Conservation (phyloP, 1,140 invertebrate species). For the Nasonia vitripennis region DNA sequence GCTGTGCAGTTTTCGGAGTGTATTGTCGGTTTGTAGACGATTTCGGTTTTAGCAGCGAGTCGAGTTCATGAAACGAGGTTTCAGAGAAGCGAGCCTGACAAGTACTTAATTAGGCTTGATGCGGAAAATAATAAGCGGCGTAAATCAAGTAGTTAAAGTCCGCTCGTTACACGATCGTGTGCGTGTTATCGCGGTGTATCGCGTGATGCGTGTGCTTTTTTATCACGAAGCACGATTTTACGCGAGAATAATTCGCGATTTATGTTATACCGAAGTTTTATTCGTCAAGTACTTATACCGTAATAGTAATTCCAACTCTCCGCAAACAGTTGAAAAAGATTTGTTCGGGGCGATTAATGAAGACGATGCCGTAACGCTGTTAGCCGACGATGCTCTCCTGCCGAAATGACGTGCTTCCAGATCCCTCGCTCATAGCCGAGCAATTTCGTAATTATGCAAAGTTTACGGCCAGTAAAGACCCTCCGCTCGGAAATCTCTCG, state of each 20-base stretch:
- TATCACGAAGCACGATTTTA: not conserved
- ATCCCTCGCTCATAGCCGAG: slow-evolving; percentile 27
- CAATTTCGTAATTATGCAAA: slow-evolving; percentile 67
- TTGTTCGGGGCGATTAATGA: slow-evolving; percentile 33
- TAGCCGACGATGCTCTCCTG: not conserved
- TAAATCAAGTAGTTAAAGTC: not conserved
- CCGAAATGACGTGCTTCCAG: slow-evolving; percentile 39
- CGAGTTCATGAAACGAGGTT: too few relatives aligned
- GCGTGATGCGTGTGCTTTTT: not conserved
- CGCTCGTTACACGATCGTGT: not conserved
- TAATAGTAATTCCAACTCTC: too few relatives aligned
- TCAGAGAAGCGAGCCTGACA: too few relatives aligned
- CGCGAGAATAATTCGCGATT: not conserved
- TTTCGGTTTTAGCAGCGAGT: too few relatives aligned
- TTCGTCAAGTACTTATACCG: too few relatives aligned
- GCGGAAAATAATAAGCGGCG: not conserved
- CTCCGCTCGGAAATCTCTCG: not conserved
- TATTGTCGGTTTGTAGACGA: not conserved
- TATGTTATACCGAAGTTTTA: too few relatives aligned
- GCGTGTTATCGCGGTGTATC: too few relatives aligned
- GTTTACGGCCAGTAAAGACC: slow-evolving; percentile 57
- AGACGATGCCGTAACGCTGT: not conserved
- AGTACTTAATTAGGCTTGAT: not conserved
- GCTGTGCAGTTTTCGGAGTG: not conserved
- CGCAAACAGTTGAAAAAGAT: slow-evolving; percentile 9